These are phyloP conservation scores for Pseudopipra pipra DNA, from an alignment of 2,113 vertebrate genomes.

Conservation along the genomic window DNA sequence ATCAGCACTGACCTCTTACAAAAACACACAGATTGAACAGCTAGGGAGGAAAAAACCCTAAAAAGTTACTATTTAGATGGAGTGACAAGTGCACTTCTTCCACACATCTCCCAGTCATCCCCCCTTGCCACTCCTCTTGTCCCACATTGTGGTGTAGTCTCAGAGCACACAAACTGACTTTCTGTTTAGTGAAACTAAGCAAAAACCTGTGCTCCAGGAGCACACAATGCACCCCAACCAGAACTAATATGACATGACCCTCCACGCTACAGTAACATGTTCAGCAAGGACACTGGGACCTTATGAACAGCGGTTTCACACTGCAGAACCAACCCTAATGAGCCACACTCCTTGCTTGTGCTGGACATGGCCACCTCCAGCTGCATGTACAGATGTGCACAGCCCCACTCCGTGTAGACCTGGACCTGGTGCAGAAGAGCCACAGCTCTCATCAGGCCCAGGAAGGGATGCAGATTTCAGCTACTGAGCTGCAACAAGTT, in stretches of 20 bases:
- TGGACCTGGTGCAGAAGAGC: background rate
- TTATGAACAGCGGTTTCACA: background rate
- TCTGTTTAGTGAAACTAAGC: background rate
- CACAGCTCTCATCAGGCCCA: background rate
- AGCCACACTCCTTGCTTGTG: background rate
- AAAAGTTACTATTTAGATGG: background rate
- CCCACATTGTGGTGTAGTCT: background rate
- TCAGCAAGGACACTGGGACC: background rate
- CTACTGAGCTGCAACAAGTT: background rate
- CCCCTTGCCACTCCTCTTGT: background rate
- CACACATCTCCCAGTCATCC: background rate
- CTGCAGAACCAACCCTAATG: background rate
- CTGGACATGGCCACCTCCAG: background rate
- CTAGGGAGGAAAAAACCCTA: background rate
- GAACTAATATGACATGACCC: background rate
- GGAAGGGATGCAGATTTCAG: background rate
- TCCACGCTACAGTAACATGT: background rate
- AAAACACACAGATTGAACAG: background rate
- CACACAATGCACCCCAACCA: background rate
- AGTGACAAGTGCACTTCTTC: background rate
- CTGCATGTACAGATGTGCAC: background rate
- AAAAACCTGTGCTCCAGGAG: background rate
- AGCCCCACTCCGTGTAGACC: rapidly evolving
- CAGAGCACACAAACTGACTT: background rate
- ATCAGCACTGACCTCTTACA: background rate